Evolutionary conservation across 2,113 vertebrate genomes (phyloP).

Genomic region (Xyrauchen texanus): DNA sequence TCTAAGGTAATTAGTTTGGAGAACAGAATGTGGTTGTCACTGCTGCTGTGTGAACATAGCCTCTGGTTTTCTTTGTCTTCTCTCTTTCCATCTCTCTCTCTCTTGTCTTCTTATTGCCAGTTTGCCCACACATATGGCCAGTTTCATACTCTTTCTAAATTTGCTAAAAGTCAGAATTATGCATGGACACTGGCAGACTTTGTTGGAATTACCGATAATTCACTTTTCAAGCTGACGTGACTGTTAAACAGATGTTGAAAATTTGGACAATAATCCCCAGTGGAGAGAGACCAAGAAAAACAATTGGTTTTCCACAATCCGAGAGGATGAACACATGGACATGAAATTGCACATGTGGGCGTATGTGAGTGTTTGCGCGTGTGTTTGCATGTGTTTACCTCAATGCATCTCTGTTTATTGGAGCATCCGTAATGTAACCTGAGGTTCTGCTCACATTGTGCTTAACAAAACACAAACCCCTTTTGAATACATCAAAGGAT

Average conservation of each 20-base stretch:
- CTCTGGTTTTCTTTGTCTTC: neutral
- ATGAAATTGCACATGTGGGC: conserved; percentile 36
- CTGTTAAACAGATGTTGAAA: conserved; percentile 70
- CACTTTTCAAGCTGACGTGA: conserved; percentile 61
- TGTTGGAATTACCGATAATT: conserved; percentile 50
- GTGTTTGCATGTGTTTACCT: conserved; percentile 41
- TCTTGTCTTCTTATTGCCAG: neutral
- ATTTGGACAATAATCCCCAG: conserved; percentile 58
- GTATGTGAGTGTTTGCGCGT: conserved; percentile 36
- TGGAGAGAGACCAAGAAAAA: conserved; percentile 59
- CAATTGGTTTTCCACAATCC: conserved; percentile 58
- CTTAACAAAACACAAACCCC: conserved; percentile 1
- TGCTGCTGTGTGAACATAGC: no score
- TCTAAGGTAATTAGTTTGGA: no score
- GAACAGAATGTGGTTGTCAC: no score
- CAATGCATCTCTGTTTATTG: conserved; percentile 34
- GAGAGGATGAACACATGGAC: conserved; percentile 57
- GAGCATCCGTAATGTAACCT: conserved; percentile 3
- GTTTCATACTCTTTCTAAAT: conserved; percentile 1
- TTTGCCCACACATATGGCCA: neutral
- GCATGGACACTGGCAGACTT: conserved; percentile 58
- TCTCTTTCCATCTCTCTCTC: neutral
- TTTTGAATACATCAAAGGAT: neutral
- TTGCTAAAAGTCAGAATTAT: conserved; percentile 52
- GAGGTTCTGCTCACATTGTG: conserved; percentile 1